Evolutionary conservation across 2,888 invertebrate species (phyloP), one percentile per base, ranked within the genome.

Genomic region (Andrena flavipes): DNA sequence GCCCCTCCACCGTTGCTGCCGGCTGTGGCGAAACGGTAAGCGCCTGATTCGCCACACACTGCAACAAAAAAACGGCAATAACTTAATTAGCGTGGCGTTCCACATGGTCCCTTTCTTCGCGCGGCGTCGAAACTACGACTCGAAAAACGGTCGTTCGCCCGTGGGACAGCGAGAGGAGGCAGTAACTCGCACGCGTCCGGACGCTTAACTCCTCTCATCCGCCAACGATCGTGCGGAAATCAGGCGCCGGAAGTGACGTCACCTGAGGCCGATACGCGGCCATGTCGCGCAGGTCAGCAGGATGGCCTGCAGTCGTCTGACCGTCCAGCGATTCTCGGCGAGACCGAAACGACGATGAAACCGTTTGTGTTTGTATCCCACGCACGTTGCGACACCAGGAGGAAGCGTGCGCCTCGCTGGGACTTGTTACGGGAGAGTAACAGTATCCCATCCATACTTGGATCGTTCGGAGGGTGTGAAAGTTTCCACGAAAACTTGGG

Each of bases 41-140:
- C 91, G 93, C 92, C 92, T 92, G 92, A 89, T 93, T 92, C 90
- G 93, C 92, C 92, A 93, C 94, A 93, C 93, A 93, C 94, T 94
- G 91, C 69, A 94, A 94, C 84, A 90, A 60, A 81, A 54, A 23
- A 63, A 84, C 51, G 35, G 20, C 30, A 42, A 63, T 49, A 8
- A 49, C 42, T 80, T 75, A 13, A 71, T 82, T 71, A 70, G 10
- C 20, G 7, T 13, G 29, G 8, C 5, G 49, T 51, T 49, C 48
- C 16, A 49, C 29, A 8, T 29, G 8, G 26, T 10, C 4, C 23
- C 20, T 10, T 10, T 26, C 10, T 26, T 23, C 10, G 23, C 23
- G 23, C 23, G 23, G 10, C 0, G 8, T 23, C 20, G 23, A 54
- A 54, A 54, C 4, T 56, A 13, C 8, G 26, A 20, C 20, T 33